phyloP scores from a whole-genome alignment of 2,888 invertebrate genomes.

The Agrochola circellaris region DNA sequence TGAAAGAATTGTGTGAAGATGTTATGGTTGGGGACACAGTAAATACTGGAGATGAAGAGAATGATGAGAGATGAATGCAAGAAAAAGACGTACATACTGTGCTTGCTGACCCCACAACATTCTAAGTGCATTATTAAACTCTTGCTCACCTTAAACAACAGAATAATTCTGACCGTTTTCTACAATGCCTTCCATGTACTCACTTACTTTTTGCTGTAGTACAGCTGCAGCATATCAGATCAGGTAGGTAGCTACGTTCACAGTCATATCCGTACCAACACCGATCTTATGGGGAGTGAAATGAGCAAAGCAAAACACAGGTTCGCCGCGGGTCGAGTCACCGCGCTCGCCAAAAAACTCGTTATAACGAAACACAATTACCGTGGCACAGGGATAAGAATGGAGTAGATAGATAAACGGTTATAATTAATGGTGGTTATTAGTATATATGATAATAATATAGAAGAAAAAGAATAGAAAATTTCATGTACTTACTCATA shows the following conservation, averaged over 20 bases:
- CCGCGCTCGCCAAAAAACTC: constrained; percentile 87
- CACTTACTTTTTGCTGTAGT: neutral
- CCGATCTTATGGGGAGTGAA: constrained; percentile 65
- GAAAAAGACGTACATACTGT: neutral
- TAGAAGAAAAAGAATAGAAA: neutral
- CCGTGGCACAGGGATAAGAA: constrained; percentile 68
- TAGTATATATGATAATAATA: neutral
- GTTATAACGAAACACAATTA: constrained; percentile 90
- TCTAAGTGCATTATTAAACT: neutral
- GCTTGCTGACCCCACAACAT: neutral
- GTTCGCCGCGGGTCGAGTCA: constrained; percentile 75
- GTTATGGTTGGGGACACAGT: neutral
- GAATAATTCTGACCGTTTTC: neutral
- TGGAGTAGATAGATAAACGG: constrained; percentile 71
- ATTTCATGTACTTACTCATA: neutral
- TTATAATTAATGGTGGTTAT: constrained; percentile 26
- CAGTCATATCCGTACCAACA: constrained; percentile 30
- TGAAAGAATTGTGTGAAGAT: no score
- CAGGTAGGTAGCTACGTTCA: constrained; percentile 3
- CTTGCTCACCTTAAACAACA: neutral
- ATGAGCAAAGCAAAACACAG: constrained; percentile 76
- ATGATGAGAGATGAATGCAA: neutral
- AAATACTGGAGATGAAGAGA: neutral
- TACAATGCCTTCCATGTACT: neutral
- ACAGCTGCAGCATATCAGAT: neutral